Conservation (phyloP, 2,797 vertebrate species). For the Rhinoraja longicauda region DNA sequence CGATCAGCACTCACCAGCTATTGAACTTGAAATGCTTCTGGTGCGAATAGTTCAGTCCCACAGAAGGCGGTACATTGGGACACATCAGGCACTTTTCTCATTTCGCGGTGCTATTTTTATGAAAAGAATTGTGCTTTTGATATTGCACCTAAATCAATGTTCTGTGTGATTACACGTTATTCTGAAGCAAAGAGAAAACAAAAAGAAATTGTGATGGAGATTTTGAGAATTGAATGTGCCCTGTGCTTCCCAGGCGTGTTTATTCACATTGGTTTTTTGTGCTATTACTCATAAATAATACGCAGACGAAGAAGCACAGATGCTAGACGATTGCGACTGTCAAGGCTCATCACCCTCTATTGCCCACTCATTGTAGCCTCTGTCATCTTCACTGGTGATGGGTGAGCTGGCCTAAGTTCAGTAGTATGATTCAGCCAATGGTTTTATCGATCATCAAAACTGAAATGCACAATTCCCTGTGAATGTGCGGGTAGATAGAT, state of each 20-base stretch:
- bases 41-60: neutral
- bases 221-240: neutral
- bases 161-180: neutral
- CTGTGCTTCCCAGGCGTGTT: neutral
- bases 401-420: neutral
- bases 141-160: neutral
- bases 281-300: neutral
- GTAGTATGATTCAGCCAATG: neutral
- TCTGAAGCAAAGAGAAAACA: neutral
- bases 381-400: neutral
- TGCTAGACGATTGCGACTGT: neutral
- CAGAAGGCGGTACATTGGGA: neutral
- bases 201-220: neutral
- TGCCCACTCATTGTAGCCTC: neutral
- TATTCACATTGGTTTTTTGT: neutral
- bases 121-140: neutral
- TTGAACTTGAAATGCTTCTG: neutral
- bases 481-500: neutral
- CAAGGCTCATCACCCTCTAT: neutral
- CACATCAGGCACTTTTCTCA: neutral
- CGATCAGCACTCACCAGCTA: neutral
- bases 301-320: neutral
- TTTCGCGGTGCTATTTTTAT: neutral
- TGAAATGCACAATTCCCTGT: neutral
- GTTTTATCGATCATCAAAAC: neutral